Conservation (phyloP, 2,797 vertebrate genomes). For the Pipistrellus kuhlii region DNA sequence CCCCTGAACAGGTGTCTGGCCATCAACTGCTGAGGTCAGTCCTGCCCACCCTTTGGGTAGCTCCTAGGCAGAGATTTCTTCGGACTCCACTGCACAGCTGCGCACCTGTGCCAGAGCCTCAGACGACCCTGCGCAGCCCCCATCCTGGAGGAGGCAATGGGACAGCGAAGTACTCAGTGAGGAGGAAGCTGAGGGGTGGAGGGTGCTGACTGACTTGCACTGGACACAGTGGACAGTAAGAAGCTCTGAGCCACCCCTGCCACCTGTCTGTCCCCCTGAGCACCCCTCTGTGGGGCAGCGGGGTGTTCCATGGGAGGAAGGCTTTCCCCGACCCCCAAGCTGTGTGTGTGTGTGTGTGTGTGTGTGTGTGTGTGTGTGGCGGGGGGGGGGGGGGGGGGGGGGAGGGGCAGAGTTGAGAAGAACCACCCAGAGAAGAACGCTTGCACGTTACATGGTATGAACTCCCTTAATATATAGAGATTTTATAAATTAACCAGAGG, state of each 20-base stretch:
- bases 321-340: not conserved
- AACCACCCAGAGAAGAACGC: accelerated
- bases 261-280: not conserved
- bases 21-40: not conserved
- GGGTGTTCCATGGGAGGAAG: accelerated
- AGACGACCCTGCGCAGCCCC: not conserved
- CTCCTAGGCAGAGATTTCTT: not conserved
- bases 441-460: accelerated
- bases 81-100: not conserved
- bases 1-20: accelerated
- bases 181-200: not conserved
- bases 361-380: no score
- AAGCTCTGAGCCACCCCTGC: not conserved
- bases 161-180: accelerated
- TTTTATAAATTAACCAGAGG: no score
- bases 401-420: not conserved
- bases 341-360: no score
- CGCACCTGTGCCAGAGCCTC: not conserved
- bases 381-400: no score
- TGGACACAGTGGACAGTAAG: accelerated
- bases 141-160: no score
- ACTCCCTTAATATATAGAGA: accelerated
- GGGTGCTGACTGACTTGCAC: accelerated
- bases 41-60: not conserved
- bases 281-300: not conserved